Conservation (phyloP, 2,113 vertebrate genomes). For the Salminus brasiliensis region DNA sequence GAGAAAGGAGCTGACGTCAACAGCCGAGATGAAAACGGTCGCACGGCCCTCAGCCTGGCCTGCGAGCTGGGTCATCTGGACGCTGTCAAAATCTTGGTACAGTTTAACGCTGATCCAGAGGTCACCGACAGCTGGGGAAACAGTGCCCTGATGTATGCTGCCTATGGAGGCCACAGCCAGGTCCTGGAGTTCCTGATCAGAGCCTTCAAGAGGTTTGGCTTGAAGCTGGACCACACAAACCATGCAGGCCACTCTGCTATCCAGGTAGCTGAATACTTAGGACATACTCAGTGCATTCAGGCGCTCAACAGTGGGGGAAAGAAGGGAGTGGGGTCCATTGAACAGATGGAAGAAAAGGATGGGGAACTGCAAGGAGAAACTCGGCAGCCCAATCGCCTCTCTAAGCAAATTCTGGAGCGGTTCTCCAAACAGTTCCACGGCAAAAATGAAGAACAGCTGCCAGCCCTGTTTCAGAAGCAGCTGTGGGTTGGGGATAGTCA, state of each 20-base stretch:
- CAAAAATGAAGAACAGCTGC: slow-evolving; percentile 70
- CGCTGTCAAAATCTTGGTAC: slow-evolving; percentile 85
- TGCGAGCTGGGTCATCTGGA: slow-evolving; percentile 87
- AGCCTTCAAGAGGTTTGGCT: slow-evolving; percentile 86
- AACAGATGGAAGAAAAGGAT: slow-evolving; percentile 49
- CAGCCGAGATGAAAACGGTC: slow-evolving; percentile 81
- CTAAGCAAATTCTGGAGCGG: slow-evolving; percentile 74
- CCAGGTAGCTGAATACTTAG: slow-evolving; percentile 81
- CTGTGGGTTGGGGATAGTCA: slow-evolving; percentile 63
- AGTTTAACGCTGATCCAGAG: slow-evolving; percentile 87
- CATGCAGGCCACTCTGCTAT: slow-evolving; percentile 81
- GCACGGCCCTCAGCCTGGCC: slow-evolving; percentile 85
- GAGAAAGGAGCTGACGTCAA: slow-evolving; percentile 87
- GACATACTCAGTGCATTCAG: slow-evolving; percentile 81
- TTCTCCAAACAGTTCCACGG: slow-evolving; percentile 72
- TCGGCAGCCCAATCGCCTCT: slow-evolving; percentile 69
- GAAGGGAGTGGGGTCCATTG: slow-evolving; percentile 51
- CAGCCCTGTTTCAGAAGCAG: slow-evolving; percentile 72
- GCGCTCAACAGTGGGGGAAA: slow-evolving; percentile 72
- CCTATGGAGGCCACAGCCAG: slow-evolving; percentile 83
- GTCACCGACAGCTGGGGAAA: slow-evolving; percentile 83
- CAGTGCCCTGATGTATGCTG: slow-evolving; percentile 87
- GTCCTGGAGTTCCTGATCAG: slow-evolving; percentile 87
- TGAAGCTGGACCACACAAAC: slow-evolving; percentile 81
- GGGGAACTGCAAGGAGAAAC: slow-evolving; percentile 55